These are phyloP conservation scores for Paraplagusia blochii DNA, from an alignment of 2,113 vertebrate species.

Conservation along the genomic window DNA sequence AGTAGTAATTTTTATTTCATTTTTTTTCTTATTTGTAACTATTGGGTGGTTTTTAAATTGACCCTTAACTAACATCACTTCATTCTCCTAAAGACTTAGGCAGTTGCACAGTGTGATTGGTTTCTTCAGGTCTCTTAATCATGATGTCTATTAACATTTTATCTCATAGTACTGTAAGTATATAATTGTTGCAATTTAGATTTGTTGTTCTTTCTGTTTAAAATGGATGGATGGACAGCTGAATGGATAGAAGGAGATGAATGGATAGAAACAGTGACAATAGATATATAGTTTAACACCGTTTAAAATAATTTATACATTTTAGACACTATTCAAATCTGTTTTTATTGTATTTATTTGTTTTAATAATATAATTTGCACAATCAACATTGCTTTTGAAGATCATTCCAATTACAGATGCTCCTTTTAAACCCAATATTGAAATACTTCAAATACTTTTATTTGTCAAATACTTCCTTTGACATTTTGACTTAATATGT, in stretches of 20 bases:
- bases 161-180: conserved; percentile 1
- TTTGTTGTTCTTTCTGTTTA: neutral
- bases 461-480: too few species aligned
- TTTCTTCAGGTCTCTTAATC: conserved; percentile 13
- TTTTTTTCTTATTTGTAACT: conserved; percentile 22
- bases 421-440: too few species aligned
- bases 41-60: conserved; percentile 12
- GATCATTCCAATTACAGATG: too few species aligned
- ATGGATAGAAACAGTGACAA: neutral
- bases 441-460: too few species aligned
- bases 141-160: conserved; percentile 20
- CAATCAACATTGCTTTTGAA: too few species aligned
- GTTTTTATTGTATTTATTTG: neutral
- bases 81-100: conserved; percentile 21
- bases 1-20: conserved; percentile 3
- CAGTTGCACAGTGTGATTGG: conserved; percentile 12
- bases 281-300: too few species aligned
- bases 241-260: too few species aligned
- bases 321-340: too few species aligned
- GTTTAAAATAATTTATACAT: too few species aligned
- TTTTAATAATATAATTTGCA: too few species aligned
- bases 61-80: conserved; percentile 14
- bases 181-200: conserved; percentile 2
- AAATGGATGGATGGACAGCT: neutral
- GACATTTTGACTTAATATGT: too few species aligned